phyloP scores from a whole-genome alignment of 2,797 vertebrate genomes.

The Myotis daubentonii region DNA sequence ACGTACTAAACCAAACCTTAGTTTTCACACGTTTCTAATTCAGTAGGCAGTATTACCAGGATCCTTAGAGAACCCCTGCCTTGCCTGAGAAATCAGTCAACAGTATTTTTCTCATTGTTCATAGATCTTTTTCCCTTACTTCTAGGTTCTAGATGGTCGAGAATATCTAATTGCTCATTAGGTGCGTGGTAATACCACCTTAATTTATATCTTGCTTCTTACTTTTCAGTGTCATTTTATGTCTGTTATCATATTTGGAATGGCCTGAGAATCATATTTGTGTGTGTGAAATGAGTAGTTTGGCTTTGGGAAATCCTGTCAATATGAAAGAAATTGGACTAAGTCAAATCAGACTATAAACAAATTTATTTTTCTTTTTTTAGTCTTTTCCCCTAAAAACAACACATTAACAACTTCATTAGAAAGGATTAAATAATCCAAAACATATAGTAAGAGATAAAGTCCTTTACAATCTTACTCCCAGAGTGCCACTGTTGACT shows the following conservation, averaged over 20 bases:
- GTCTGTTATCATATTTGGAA: neutral
- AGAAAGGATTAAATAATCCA: constrained; percentile 24
- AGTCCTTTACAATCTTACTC: neutral
- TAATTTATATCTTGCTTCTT: constrained; percentile 41
- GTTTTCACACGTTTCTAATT: neutral
- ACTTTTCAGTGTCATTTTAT: neutral
- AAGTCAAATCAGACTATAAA: neutral
- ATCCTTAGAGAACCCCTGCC: neutral
- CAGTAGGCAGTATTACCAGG: neutral
- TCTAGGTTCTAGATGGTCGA: neutral
- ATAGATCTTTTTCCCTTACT: neutral
- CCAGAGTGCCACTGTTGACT: neutral
- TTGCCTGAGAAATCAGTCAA: neutral
- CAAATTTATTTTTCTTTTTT: constrained; percentile 14
- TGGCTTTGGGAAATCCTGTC: neutral
- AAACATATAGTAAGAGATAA: neutral
- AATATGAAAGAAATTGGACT: neutral
- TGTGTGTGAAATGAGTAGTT: constrained; percentile 27
- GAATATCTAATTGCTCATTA: neutral
- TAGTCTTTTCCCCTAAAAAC: neutral
- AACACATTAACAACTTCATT: neutral
- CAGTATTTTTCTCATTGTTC: neutral
- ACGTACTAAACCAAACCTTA: neutral
- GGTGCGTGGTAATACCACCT: neutral
- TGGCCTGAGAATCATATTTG: constrained; percentile 24